These are phyloP conservation scores for Misgurnus mizolepis DNA, from an alignment of 2,113 vertebrate genomes.

Conservation along the genomic window DNA sequence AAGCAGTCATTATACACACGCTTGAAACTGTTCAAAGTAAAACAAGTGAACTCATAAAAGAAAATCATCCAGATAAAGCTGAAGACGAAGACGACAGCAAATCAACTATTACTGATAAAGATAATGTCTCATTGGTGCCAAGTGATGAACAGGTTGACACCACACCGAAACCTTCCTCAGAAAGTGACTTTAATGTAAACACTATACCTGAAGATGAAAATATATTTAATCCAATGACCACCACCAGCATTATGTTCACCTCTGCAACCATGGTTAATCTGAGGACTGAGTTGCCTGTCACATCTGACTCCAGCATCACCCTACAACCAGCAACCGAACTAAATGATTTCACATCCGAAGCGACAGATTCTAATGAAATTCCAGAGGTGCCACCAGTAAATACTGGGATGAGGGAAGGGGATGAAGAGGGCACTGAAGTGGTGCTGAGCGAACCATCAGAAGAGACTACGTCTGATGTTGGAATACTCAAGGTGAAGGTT, in stretches of 20 bases:
- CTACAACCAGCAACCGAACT: constrained; percentile 57
- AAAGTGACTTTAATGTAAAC: constrained; percentile 37
- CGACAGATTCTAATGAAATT: constrained; percentile 56
- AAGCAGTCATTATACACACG: constrained; percentile 65
- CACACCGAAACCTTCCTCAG: constrained; percentile 14
- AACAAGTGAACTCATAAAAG: constrained; percentile 63
- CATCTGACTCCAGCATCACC: constrained; percentile 55
- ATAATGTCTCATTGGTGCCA: constrained; percentile 43
- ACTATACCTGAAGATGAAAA: constrained; percentile 41
- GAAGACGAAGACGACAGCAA: constrained; percentile 4
- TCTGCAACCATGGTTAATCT: constrained; percentile 15
- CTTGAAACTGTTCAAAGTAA: constrained; percentile 64
- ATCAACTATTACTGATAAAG: constrained; percentile 22
- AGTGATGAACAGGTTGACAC: constrained; percentile 14
- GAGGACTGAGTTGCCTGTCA: constrained; percentile 41
- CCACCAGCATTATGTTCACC: constrained; percentile 45
- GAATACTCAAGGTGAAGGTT: neutral
- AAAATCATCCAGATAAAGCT: constrained; percentile 51
- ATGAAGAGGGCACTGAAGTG: constrained; percentile 1
- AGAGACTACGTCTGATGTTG: neutral
- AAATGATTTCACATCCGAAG: neutral
- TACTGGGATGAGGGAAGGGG: neutral
- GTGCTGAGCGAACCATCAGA: neutral
- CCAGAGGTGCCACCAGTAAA: constrained; percentile 34
- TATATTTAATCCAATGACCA: constrained; percentile 34